Evolutionary conservation across 2,113 vertebrate genomes (phyloP), one percentile per base, ranked within the genome.

Genomic region (Ahaetulla prasina): DNA sequence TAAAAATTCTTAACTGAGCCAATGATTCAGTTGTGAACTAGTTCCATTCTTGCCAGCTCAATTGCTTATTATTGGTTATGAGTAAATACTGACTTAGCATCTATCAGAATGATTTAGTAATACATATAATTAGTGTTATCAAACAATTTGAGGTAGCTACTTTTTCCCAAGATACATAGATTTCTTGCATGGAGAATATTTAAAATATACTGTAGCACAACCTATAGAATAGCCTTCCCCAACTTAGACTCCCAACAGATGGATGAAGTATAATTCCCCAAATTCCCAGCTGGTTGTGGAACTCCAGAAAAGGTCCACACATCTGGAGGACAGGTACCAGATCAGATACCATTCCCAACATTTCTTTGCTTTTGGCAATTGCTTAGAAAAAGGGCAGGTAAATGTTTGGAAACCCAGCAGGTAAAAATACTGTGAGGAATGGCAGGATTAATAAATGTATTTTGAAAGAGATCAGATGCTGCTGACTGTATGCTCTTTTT

Each of bases 1-100:
- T 50, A 91, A 50, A 88, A 93, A 63, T 47, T 89, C 63, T 12
- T 93, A 1, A 45, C 85, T 63, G 89, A 95, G 20, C 88, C 4
- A 4, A 3, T 80, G 9, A 0, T 6, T 94, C 3, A 80, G 27
- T 85, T 68, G 74, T 92, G 90, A 54, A 27, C 16, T 39, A 11
- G 2, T n/a, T 47, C 52, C 53, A 45, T 27, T 27, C 20, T 30
- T 52, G 35, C 35, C 47, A 74, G n/a, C 8, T 43, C 54, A 35
- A 10, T 30, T 87, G 3, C 20, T 55, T 60, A n/a, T 47, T 86
- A 39, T 39, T 52, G n/a, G 4, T 35, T 8, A 57, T 27, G 35
- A 47, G 22, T 27, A 8, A 7, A 30, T 85, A 30, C n/a, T 23
- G 4, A 45, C 20, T n/a, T 53, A 30, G 25, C 6, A 45, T 92